Percentiles rank a stretch among this genome's conserved stretches.
phyloP scores from a whole-genome alignment of 64 coral and sea anemone genomes.

The Pachyseris speciosa region DNA sequence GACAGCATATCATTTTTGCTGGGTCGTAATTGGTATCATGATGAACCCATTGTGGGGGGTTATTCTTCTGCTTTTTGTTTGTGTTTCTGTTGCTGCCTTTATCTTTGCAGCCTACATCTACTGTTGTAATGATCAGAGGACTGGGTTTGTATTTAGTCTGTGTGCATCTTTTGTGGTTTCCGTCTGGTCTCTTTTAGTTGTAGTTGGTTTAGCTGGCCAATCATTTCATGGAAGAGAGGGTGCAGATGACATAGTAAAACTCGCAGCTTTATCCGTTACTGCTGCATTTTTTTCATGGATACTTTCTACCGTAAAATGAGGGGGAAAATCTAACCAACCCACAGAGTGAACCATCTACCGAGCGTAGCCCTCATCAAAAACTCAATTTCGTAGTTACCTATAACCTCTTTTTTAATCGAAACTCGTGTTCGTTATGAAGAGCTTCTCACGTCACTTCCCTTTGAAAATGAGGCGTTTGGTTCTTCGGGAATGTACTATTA shows the following conservation, averaged over 20 bases:
- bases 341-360: no score
- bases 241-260: conserved; percentile 10
- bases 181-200: neutral
- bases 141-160: neutral
- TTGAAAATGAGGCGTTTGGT: no score
- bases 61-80: conserved; percentile 1
- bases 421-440: no score
- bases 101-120: neutral
- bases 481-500: no score
- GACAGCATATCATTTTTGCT: conserved; percentile 10
- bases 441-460: no score
- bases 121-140: neutral
- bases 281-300: neutral
- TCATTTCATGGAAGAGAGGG: neutral
- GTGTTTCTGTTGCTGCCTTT: neutral
- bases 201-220: neutral
- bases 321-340: neutral
- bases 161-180: neutral
- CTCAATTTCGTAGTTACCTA: no score
- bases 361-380: no score
- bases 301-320: neutral
- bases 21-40: conserved; percentile 20
- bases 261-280: neutral
- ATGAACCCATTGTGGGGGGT: conserved; percentile 18
- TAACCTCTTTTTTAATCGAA: no score